These are phyloP conservation scores for Allophyes oxyacanthae DNA, from an alignment of 2,888 invertebrate genomes.

Conservation along the genomic window DNA sequence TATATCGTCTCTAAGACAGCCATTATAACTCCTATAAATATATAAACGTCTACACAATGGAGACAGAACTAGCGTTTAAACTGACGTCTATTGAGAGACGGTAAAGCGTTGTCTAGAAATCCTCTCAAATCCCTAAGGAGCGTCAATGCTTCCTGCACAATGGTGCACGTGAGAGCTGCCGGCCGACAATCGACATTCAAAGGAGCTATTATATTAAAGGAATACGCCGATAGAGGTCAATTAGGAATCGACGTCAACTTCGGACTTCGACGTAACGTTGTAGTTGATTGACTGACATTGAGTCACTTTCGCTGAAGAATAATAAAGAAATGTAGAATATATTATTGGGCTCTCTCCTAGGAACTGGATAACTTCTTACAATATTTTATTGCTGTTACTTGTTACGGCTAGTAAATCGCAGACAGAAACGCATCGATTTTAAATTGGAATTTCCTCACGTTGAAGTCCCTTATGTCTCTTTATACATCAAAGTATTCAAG, in stretches of 20 bases:
- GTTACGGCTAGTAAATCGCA: slow-evolving; percentile 11
- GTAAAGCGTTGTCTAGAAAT: slow-evolving; percentile 74
- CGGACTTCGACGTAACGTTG: slow-evolving; percentile 48
- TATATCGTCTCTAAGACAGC: slow-evolving; percentile 51
- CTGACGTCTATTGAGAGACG: slow-evolving; percentile 63
- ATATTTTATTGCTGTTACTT: slow-evolving; percentile 1
- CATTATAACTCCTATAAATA: slow-evolving; percentile 61
- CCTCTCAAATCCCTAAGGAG: slow-evolving; percentile 78
- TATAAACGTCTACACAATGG: slow-evolving; percentile 61
- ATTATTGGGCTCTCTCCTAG: background rate
- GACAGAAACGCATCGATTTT: slow-evolving; percentile 61
- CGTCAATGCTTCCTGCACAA: slow-evolving; percentile 75
- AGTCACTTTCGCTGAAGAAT: background rate
- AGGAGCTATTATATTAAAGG: slow-evolving; percentile 79
- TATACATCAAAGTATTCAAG: slow-evolving; percentile 82
- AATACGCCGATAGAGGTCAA: slow-evolving; percentile 78
- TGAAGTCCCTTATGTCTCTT: slow-evolving; percentile 81
- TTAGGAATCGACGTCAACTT: slow-evolving; percentile 69
- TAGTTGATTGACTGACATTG: slow-evolving; percentile 35
- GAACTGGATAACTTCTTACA: background rate
- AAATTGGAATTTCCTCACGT: slow-evolving; percentile 74
- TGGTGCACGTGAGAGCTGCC: slow-evolving; percentile 73
- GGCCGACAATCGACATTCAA: slow-evolving; percentile 76
- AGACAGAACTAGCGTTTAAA: slow-evolving; percentile 61
- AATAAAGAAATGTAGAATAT: too few relatives aligned